phyloP scores from a whole-genome alignment of 2,797 vertebrate species.

The Acrocephalus scirpaceus region DNA sequence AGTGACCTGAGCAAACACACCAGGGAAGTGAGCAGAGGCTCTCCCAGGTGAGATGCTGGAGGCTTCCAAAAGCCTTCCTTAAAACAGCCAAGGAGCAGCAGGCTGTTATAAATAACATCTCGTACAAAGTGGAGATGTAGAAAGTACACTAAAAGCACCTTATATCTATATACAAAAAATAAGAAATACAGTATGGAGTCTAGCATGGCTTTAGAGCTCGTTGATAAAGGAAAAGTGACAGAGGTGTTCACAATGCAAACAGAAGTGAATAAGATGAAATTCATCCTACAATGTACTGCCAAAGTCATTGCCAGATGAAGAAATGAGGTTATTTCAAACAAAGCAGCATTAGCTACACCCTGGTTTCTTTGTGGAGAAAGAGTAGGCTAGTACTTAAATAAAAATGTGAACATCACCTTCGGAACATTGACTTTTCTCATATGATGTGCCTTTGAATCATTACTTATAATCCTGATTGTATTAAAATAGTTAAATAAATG shows the following conservation, averaged over 20 bases:
- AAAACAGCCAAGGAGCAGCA: neutral
- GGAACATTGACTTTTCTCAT: neutral
- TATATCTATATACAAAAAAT: neutral
- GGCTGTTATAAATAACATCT: neutral
- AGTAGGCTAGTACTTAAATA: neutral
- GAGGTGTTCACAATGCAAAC: neutral
- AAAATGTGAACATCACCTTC: neutral
- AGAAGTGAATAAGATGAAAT: neutral
- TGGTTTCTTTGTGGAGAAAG: neutral
- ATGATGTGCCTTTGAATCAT: neutral
- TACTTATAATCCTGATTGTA: neutral
- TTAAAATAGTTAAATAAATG: neutral
- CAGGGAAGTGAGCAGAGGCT: neutral
- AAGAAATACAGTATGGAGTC: neutral
- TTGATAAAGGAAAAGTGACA: neutral
- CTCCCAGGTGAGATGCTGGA: neutral
- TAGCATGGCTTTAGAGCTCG: neutral
- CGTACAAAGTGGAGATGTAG: neutral
- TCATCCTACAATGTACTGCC: neutral
- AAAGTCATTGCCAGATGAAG: neutral
- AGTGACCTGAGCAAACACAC: neutral
- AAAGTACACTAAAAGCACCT: neutral
- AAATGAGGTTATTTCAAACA: neutral
- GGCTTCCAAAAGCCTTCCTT: neutral
- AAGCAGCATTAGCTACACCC: neutral